These are phyloP conservation scores for Galemys pyrenaicus DNA, from an alignment of 2,113 vertebrate species.

Conservation along the genomic window DNA sequence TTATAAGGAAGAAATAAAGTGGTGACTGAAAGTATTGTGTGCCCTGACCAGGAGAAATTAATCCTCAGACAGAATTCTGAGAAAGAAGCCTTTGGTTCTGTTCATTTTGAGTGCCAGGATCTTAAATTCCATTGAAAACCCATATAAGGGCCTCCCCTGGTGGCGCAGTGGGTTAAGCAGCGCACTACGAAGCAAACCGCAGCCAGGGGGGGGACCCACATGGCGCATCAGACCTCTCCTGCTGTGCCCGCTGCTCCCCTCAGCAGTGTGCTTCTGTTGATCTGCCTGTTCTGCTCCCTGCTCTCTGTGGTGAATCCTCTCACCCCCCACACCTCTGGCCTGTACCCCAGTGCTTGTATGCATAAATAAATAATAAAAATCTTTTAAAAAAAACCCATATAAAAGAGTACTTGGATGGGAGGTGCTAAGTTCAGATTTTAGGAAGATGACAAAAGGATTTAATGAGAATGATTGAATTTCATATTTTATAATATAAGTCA, in stretches of 20 bases:
- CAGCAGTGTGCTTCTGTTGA: no score
- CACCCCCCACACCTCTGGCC: no score
- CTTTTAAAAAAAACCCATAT: neutral
- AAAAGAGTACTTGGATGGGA: neutral
- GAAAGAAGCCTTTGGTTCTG: neutral
- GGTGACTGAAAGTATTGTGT: neutral
- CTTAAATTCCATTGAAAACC: neutral
- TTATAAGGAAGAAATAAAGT: constrained; percentile 4
- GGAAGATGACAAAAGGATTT: neutral
- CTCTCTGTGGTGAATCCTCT: no score
- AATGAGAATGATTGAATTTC: neutral
- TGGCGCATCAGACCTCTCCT: no score
- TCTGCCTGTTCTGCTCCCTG: no score
- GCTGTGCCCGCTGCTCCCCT: no score
- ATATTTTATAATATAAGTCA: neutral
- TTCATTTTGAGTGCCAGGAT: neutral
- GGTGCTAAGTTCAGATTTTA: neutral
- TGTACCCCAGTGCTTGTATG: no score
- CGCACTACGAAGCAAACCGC: no score
- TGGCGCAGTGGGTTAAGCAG: no score
- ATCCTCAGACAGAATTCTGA: neutral
- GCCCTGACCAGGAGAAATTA: neutral
- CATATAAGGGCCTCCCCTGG: no score
- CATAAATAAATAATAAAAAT: no score
- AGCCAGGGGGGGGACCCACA: no score